Percentiles rank a stretch among this genome's conserved stretches.
Evolutionary conservation across 2,888 invertebrate species (phyloP).

Genomic region (Matsumyia berberina): DNA sequence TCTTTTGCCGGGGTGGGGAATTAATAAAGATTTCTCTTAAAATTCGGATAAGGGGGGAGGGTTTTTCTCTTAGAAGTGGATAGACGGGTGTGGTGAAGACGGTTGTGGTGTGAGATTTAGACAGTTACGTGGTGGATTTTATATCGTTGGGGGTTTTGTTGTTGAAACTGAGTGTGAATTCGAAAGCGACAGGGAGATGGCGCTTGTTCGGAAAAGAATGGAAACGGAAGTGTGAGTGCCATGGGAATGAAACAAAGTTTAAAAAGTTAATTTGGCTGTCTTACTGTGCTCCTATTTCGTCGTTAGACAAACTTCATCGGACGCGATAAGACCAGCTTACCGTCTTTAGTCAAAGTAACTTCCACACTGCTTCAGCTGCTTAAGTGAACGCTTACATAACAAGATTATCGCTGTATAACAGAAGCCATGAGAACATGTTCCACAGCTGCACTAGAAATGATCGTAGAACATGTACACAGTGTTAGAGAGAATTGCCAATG

Average conservation of each 20-base stretch:
- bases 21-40: slow-evolving; percentile 36
- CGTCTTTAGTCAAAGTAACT: too few species aligned
- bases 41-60: slow-evolving; percentile 17
- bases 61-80: slow-evolving; percentile 19
- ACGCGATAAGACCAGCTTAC: too few species aligned
- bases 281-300: too few species aligned
- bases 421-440: too few species aligned
- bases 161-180: background rate
- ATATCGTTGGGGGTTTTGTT: slow-evolving; percentile 5
- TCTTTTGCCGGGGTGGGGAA: slow-evolving; percentile 25
- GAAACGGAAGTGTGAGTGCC: background rate
- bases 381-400: too few species aligned
- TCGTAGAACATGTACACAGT: too few species aligned
- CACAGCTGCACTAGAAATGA: too few species aligned
- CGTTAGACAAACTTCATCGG: background rate
- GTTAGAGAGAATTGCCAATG: too few species aligned
- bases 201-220: background rate
- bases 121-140: slow-evolving; percentile 44
- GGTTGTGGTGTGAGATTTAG: slow-evolving; percentile 15
- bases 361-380: too few species aligned
- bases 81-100: slow-evolving; percentile 17
- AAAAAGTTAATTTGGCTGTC: too few species aligned
- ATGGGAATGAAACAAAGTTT: too few species aligned
- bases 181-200: slow-evolving; percentile 20
- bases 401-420: too few species aligned